Evolutionary conservation across 2,113 vertebrate genomes (phyloP), one percentile per base, ranked within the genome.

Genomic region (Seriola aureovittata): DNA sequence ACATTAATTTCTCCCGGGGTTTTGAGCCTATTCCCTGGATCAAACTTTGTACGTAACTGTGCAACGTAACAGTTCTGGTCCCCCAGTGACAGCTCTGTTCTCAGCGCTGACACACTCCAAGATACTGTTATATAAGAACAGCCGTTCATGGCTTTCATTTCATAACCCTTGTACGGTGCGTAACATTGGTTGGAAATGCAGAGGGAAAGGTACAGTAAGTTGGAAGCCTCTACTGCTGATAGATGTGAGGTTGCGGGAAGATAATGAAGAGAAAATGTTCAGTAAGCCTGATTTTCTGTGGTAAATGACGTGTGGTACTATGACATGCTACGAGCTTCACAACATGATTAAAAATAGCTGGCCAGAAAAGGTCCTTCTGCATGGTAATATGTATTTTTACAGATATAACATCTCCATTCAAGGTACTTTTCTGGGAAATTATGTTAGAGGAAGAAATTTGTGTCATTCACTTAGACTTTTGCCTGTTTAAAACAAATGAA

Each of bases 1-100:
- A 50, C 21, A 4, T 63, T 75, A 0, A 82, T 71, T 82, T 82
- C 81, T 89, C 74, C 21, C 23, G 80, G 59, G 76, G 17, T 40
- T 77, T 68, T 63, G 59, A 76, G 73, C 65, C 57, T 77, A 62
- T 86, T 82, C 65, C 76, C 29, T 17, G 29, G 63, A 78, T 89
- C 82, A 88, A 91, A 91, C 81, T 92, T 92, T 86, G 65, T 66
- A 52, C 29, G 54, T 81, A 85, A 91, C 87, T 87, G 78, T 75
- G 42, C 50, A 76, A 74, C 44, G 52, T 76, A 88, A 88, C 78
- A 85, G 71, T 59, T 81, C 23, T 25, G 5, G 48, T 85, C 76
- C 76, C 52, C 36, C 48, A 54, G 71, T 79, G 69, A 67, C 67
- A 54, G 72, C 59, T 71, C 32, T 3, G 16, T 52, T 87, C 74